These are phyloP conservation scores for Pteropus rufus DNA, from an alignment of 2,797 vertebrate genomes.

Conservation along the genomic window DNA sequence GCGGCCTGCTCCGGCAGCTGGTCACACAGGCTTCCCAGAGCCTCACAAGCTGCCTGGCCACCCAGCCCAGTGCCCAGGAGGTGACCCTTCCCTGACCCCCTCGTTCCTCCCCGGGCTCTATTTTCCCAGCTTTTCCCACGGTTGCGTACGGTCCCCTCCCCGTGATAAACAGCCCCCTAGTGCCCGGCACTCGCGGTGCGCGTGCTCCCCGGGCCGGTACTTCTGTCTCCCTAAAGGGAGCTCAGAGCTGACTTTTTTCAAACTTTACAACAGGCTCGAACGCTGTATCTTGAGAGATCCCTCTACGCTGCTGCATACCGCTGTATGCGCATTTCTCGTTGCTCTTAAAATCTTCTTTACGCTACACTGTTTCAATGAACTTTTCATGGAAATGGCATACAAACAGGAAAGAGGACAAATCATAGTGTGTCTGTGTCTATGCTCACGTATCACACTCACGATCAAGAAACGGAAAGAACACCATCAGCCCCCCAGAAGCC, in stretches of 20 bases:
- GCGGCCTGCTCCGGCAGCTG: not conserved
- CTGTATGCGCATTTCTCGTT: not conserved
- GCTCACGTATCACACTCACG: not conserved
- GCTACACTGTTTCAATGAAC: not conserved
- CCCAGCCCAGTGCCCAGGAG: not conserved
- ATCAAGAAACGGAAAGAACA: not conserved
- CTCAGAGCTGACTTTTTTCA: not conserved
- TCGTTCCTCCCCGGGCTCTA: not conserved
- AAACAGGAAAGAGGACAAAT: not conserved
- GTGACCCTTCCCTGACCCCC: not conserved
- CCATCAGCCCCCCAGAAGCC: not conserved
- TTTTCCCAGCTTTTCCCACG: not conserved
- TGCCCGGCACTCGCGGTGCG: not conserved
- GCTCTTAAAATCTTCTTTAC: not conserved
- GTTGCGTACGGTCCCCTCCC: not conserved
- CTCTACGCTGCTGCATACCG: not conserved
- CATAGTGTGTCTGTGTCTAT: too few relatives aligned
- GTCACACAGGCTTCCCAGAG: not conserved
- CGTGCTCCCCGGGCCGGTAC: not conserved
- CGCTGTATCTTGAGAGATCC: not conserved
- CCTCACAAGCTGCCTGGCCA: not conserved
- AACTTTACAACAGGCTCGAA: not conserved
- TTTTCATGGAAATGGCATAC: not conserved
- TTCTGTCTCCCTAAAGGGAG: not conserved
- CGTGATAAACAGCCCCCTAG: not conserved